A percentile compares a stretch with the other conserved stretches of the same genome.
Evolutionary conservation across 2,797 vertebrate species (phyloP).

Genomic region (Anguilla anguilla): DNA sequence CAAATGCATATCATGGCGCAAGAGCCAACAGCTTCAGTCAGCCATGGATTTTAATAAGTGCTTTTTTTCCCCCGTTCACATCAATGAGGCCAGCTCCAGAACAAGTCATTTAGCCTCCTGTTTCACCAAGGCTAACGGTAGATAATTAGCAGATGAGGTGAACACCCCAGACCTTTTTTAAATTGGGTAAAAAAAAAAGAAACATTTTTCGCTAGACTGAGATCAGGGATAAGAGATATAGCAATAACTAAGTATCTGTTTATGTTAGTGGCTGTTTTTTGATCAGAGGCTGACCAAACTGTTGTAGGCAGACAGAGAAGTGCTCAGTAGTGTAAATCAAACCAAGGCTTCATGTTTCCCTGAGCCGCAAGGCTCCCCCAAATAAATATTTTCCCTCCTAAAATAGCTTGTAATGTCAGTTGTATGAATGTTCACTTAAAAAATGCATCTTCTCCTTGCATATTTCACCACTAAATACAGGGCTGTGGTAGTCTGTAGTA

Average conservation of each 20-base stretch:
- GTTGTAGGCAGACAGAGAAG: conserved; percentile 5
- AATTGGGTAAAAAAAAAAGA: background rate
- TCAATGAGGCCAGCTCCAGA: background rate
- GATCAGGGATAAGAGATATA: background rate
- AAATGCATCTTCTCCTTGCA: background rate
- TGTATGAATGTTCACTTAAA: background rate
- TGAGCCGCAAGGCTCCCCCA: background rate
- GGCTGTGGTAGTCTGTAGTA: background rate
- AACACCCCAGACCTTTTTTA: background rate
- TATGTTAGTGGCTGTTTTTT: background rate
- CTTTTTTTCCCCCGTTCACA: background rate
- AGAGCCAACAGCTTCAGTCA: background rate
- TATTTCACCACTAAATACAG: background rate
- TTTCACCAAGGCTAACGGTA: background rate
- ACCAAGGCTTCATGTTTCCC: conserved; percentile 26
- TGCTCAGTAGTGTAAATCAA: conserved; percentile 16
- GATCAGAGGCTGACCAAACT: background rate
- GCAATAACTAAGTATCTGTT: background rate
- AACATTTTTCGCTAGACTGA: background rate
- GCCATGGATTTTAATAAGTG: background rate
- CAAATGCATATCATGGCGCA: background rate
- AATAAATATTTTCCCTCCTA: conserved; percentile 42
- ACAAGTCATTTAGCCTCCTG: background rate
- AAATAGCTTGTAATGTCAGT: conserved; percentile 32
- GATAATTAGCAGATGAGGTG: background rate